A percentile compares a stretch with the other conserved stretches of the same genome.
Conservation (phyloP, 1,140 invertebrate species). For the Drosophila nigromelanica region DNA sequence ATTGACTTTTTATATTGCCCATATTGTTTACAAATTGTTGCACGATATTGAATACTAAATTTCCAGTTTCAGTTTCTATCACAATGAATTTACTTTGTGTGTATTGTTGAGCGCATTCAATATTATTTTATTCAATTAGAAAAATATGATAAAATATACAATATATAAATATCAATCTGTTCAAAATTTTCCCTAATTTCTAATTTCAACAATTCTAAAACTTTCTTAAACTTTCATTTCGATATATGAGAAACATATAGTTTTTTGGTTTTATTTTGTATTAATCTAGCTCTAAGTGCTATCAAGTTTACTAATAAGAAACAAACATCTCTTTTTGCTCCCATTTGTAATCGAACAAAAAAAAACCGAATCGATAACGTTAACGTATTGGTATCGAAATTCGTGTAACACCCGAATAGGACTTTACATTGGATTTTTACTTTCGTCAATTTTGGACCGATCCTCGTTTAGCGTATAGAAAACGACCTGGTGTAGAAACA, state of each 20-base stretch:
- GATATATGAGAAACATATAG: conserved; percentile 17
- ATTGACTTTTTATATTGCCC: conserved; percentile 7
- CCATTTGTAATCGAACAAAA: conserved; percentile 24
- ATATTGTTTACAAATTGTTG: conserved; percentile 35
- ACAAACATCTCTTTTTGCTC: conserved; percentile 58
- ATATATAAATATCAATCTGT: conserved; percentile 12
- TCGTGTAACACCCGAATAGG: conserved; percentile 86
- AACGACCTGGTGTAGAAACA: conserved; percentile 93
- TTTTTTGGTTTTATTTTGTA: conserved; percentile 12
- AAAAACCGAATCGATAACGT: conserved; percentile 4
- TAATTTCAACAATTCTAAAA: conserved; percentile 12
- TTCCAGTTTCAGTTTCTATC: conserved; percentile 22
- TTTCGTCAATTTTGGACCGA: conserved; percentile 99
- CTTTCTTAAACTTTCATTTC: conserved; percentile 34
- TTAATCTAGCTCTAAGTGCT: conserved; percentile 27
- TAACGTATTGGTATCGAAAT: conserved; percentile 28
- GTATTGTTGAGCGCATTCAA: conserved; percentile 27
- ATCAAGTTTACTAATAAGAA: conserved; percentile 52
- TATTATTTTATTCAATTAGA: conserved; percentile 17
- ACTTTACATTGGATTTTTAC: conserved; percentile 99
- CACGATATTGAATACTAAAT: conserved; percentile 29
- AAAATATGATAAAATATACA: not conserved
- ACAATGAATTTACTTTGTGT: conserved; percentile 31
- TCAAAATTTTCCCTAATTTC: conserved; percentile 21
- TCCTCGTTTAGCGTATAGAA: conserved; percentile 95